Percentiles rank a stretch among this genome's conserved stretches.
These are phyloP conservation scores for Notoglanidium macrostoma DNA, from an alignment of 2,797 vertebrate genomes.

Conservation along the genomic window DNA sequence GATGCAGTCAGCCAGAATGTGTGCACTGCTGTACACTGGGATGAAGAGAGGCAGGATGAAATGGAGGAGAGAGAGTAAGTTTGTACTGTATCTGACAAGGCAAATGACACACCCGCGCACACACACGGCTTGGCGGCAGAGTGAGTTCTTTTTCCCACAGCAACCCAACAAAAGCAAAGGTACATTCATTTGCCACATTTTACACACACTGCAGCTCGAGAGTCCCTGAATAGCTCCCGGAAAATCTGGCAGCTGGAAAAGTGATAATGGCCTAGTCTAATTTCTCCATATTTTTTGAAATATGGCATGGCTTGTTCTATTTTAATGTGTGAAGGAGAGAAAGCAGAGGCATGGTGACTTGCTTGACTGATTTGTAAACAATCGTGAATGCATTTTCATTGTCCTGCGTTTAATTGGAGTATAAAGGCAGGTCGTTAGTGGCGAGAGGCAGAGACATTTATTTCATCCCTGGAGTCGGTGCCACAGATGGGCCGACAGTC, in stretches of 20 bases:
- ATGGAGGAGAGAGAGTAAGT: slow-evolving; percentile 58
- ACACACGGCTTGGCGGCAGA: slow-evolving; percentile 28
- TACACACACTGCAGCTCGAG: slow-evolving; percentile 23
- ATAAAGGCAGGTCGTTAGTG: slow-evolving; percentile 55
- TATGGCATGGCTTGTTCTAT: slow-evolving; percentile 6
- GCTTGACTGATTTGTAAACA: slow-evolving; percentile 60
- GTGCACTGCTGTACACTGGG: slow-evolving; percentile 70
- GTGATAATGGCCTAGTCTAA: slow-evolving; percentile 28
- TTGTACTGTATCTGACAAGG: slow-evolving; percentile 62
- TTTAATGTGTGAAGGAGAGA: slow-evolving; percentile 9
- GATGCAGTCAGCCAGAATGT: slow-evolving; percentile 73
- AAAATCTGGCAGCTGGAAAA: slow-evolving; percentile 21
- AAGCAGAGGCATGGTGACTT: slow-evolving; percentile 22
- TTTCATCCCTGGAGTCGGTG: slow-evolving; percentile 51
- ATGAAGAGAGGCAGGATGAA: slow-evolving; percentile 68
- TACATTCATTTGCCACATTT: slow-evolving; percentile 47
- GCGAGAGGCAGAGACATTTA: slow-evolving; percentile 42
- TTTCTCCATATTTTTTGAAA: slow-evolving; percentile 22
- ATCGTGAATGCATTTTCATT: slow-evolving; percentile 51
- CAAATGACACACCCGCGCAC: slow-evolving; percentile 53
- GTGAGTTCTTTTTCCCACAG: slow-evolving; percentile 59
- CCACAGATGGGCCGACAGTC: slow-evolving; percentile 58
- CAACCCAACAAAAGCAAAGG: slow-evolving; percentile 41
- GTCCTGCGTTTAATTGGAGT: slow-evolving; percentile 56
- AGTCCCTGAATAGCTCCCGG: slow-evolving; percentile 34